A percentile compares a stretch with the other conserved stretches of the same genome.
Evolutionary conservation across 1,140 invertebrate species (phyloP).

Genomic region (Aporrectodea caliginosa): DNA sequence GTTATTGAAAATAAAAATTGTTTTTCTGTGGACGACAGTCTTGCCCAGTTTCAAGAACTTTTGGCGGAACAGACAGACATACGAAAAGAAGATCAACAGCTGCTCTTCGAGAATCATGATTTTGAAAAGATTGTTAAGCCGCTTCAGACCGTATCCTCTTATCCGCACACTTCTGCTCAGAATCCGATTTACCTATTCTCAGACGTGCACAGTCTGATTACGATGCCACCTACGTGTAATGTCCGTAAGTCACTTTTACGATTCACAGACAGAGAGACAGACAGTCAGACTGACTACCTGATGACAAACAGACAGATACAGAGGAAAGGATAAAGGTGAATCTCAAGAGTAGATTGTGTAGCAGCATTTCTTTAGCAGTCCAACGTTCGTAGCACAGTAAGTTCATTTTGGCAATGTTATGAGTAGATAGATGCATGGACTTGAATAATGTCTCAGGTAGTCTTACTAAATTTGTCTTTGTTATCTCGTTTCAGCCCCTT

Average conservation of each 20-base stretch:
- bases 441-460: too few species aligned
- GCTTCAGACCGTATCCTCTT: neutral
- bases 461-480: neutral
- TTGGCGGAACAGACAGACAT: neutral
- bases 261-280: too few species aligned
- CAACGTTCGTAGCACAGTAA: too few species aligned
- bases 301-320: too few species aligned
- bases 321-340: too few species aligned
- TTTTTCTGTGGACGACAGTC: too few species aligned
- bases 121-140: neutral
- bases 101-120: neutral
- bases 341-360: too few species aligned
- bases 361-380: too few species aligned
- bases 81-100: neutral
- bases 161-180: neutral
- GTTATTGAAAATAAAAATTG: too few species aligned
- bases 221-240: neutral
- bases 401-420: too few species aligned
- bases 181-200: neutral
- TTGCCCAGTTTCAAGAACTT: neutral
- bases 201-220: neutral
- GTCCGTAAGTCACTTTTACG: neutral
- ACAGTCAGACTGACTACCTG: too few species aligned
- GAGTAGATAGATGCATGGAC: too few species aligned
- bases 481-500: neutral